Base-by-base conservation (phyloP, 2,888 invertebrate species). In the Lutraria lutraria region DNA sequence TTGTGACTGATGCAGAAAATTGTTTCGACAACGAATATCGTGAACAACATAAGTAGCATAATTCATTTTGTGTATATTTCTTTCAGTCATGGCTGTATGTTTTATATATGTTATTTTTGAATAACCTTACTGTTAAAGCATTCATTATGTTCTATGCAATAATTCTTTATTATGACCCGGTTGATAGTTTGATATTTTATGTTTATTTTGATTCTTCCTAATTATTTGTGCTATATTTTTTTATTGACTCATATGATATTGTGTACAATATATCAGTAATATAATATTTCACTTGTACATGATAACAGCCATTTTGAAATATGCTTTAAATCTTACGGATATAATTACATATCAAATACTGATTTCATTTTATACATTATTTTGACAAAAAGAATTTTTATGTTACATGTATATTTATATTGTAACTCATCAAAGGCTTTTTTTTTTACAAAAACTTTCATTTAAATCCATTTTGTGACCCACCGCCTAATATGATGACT, bases 141-240 rank as follows among this genome's bases (percentile, higher is more conserved):
- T 68, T 68, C 2, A n/a, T n/a, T n/a, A 25, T 68, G 63, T 68
- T 25, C n/a, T 68, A 68, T 68, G 63, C 63, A 68, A n/a, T 56
- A 12, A 53, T 53, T n/a, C n/a, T n/a, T n/a, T 43, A 43, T 43
- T 43, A 43, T 43, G 2, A 56, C 63, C 63, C 63, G 63, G 63
- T 68, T 21, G 2, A 68, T 68, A 25, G n/a, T 68, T 68, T 68
- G 63, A 68, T 68, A 68, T 25, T 43, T 8, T n/a, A 10, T 68
- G 25, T 68, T 68, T 25, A 25, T n/a, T 68, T 63, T 25, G n/a
- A 25, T 68, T n/a, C 0, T 68, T 25, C n/a, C 15, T 68, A 25
- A 25, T 25, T 25, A 25, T 68, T n/a, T 12, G 25, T 68, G 25
- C 10, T 68, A 25, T n/a, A 25, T 68, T 25, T 15, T 68, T 25